Conservation (phyloP, 2,113 vertebrate genomes). For the Sinosuthora webbiana region DNA sequence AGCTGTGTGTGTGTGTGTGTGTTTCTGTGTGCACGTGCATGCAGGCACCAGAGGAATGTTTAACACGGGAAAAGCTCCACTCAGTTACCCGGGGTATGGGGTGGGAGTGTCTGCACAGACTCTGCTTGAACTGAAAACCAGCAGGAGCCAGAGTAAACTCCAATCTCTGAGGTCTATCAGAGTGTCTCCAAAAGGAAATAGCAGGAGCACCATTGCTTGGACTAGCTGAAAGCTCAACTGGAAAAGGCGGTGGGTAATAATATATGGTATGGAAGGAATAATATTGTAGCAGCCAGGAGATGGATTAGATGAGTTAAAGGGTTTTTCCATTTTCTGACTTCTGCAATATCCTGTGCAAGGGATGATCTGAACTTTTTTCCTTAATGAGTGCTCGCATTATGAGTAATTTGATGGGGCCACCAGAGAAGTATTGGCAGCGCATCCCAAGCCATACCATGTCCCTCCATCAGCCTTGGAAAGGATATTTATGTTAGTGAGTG, state of each 20-base stretch:
- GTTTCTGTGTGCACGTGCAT: neutral
- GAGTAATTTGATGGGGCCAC: constrained; percentile 56
- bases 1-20: neutral
- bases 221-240: constrained; percentile 15
- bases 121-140: neutral
- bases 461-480: constrained; percentile 43
- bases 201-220: constrained; percentile 18
- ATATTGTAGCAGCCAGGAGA: constrained; percentile 48
- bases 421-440: constrained; percentile 45
- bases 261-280: constrained; percentile 59
- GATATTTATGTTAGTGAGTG: constrained; percentile 46
- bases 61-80: neutral
- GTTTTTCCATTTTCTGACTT: constrained; percentile 69
- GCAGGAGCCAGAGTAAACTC: neutral
- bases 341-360: constrained; percentile 56
- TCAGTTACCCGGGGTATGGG: neutral
- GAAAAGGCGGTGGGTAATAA: constrained; percentile 45
- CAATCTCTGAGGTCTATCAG: neutral
- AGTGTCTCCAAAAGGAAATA: constrained; percentile 49
- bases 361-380: constrained; percentile 52
- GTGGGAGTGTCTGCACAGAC: neutral
- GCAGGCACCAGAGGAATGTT: neutral
- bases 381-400: constrained; percentile 42
- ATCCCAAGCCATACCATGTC: constrained; percentile 50
- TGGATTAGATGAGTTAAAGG: constrained; percentile 59